Base-by-base conservation (phyloP, 2,888 invertebrate genomes). In the Leptura quadrifasciata region DNA sequence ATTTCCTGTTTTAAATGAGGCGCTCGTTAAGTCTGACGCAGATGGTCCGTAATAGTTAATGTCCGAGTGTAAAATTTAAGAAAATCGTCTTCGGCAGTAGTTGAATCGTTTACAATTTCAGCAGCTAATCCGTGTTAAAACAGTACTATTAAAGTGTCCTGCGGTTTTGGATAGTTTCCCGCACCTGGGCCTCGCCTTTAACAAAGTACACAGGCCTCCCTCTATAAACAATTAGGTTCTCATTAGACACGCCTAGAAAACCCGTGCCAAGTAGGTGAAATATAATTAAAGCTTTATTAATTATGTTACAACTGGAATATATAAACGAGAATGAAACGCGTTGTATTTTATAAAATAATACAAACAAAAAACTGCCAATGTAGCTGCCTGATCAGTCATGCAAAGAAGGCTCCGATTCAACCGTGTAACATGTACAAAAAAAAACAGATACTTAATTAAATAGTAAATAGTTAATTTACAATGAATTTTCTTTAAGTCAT, bases 1-100 rank as follows among this genome's bases (percentile, higher is more conserved):
- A 47, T n/a, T 47, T 47, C 47, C 47, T 47, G 47, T 47, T n/a
- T 47, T 47, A 47, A 47, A n/a, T 47, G 47, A n/a, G 47, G n/a
- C 47, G 47, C n/a, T 47, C 47, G 47, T 47, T 47, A 47, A 47
- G 3, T 47, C 47, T n/a, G 47, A 5, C 47, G 47, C 47, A 47
- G 47, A 47, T 47, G 47, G 47, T n/a, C n/a, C n/a, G 47, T 47
- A 47, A n/a, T n/a, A 47, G n/a, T 47, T 47, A 47, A 47, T 17
- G 47, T 47, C 47, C 47, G 39, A 47, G 47, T 47, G 2, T 47
- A 47, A 47, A 47, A 47, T 47, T 47, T 47, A 47, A 47, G 47
- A 47, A 47, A 47, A n/a, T n/a, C n/a, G 4, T n/a, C 47, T 47
- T 47, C 47, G n/a, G 47, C 47, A 47, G 47, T 47, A 12, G 47